Evolutionary conservation across 1,140 invertebrate genomes (phyloP), one percentile per base, ranked within the genome.

Genomic region (Drosophila bipectinata): DNA sequence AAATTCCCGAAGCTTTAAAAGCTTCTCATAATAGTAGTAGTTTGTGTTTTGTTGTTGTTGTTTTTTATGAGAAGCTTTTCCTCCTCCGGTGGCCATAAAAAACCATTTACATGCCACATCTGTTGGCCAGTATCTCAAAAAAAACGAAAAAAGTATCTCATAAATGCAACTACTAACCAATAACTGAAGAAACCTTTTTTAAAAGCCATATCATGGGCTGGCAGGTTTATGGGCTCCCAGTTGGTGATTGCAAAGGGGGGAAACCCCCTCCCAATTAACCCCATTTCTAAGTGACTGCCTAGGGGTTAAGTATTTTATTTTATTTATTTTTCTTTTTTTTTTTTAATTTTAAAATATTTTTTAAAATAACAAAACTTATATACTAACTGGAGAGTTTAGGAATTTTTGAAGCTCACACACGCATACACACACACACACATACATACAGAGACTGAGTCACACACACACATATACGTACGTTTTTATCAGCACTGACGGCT

Each of bases 401-500:
- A 49, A 66, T 62, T 44, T 64, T 82, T 39, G 56, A 75, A 57
- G 47, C 53, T 57, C 54, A 47, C 12, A 71, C 18, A 18, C 18
- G 18, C 18, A 18, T 18, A 18, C 18, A 18, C 54, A 47, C 12
- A 71, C 47, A 28, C n/a, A 14, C 14, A 62, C 9, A 5, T 14
- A 37, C 44, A 67, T 44, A 52, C 26, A 28, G 5, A 28, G 2
- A 32, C 26, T 2, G 37, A 37, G 9, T 15, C 61, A 62, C 9
- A 5, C 24, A 39, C 9, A 55, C 47, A 57, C 28, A 67, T 48
- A 48, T 68, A 85, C 88, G 74, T 89, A 90, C 88, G 68, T 77
- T 89, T 90, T 82, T 87, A 87, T 87, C 82, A 88, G 83, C 83
- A 79, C 41, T 44, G 47, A 64, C 12, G 44, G 74, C 55, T 59